Evolutionary conservation across 2,888 invertebrate genomes (phyloP), one percentile per base, ranked within the genome.

Genomic region (Tridacna crocea): DNA sequence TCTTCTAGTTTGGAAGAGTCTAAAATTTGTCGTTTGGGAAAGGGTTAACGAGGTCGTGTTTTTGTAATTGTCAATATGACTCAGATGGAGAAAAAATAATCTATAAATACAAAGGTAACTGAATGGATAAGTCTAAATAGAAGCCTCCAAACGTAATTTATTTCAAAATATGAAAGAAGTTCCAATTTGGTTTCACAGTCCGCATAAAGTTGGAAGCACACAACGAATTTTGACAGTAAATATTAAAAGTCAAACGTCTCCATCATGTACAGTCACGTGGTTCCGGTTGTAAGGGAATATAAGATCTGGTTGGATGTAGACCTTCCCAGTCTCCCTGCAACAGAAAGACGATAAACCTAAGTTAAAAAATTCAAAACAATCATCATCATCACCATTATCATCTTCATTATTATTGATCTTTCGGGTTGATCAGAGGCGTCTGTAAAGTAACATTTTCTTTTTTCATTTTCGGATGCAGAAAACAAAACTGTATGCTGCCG

Each of bases 291-390:
- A 70, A 51, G 15, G 46, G 48, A 46, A 46, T 13, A 24, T 70
- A 70, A n/a, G 48, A 51, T n/a, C 70, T 2, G 46, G 51, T 51
- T 48, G 70, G 70, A 26, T 70, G 51, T 19, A 70, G 2, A 10
- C 70, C 51, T 10, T 70, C 47, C 70, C 70, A 70, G 19, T 51
- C 26, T 22, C 70, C 70, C 70, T 70, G 70, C 15, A 66, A 66
- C n/a, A 12, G 17, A 66, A 26, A 46, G 46, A 46, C 24, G 12
- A 55, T n/a, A n/a, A 51, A 51, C 13, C 11, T 51, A 51, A 13
- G 51, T 17, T 51, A 13, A 51, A 51, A 51, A 51, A 51, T 17
- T 11, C 13, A 51, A 51, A 17, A 17, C 17, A 11, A 17, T 51
- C 13, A 51, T 51, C 11, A 13, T 51, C 17, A 13, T 13, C 13